phyloP scores from a whole-genome alignment of 92 coral and sea anemone genomes.

The Galaxea fascicularis region DNA sequence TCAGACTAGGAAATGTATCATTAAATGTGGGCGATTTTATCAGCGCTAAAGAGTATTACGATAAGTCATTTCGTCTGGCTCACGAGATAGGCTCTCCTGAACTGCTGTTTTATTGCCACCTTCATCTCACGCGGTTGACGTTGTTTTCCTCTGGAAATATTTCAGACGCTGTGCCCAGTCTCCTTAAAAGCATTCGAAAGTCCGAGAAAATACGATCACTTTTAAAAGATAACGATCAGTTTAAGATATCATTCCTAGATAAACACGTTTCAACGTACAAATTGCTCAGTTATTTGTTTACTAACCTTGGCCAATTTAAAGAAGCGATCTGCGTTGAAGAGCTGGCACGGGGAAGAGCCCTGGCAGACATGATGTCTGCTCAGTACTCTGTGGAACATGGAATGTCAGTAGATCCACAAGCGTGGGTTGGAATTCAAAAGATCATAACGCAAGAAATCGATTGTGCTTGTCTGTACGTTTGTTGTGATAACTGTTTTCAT shows the following conservation, averaged over 20 bases:
- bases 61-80: background rate
- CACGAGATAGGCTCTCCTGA: background rate
- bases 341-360: background rate
- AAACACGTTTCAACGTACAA: background rate
- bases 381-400: background rate
- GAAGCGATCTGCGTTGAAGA: background rate
- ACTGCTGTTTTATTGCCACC: background rate
- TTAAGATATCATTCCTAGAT: background rate
- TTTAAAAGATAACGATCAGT: background rate
- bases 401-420: background rate
- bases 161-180: too few relatives aligned
- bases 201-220: background rate
- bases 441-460: background rate
- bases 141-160: background rate
- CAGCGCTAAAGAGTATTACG: background rate
- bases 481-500: too few relatives aligned
- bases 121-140: background rate
- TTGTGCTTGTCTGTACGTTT: background rate
- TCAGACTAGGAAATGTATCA: background rate
- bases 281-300: background rate
- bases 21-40: background rate
- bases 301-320: too few relatives aligned
- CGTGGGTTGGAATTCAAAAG: background rate
- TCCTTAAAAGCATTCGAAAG: background rate
- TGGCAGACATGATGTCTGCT: background rate